phyloP scores from a whole-genome alignment of 1,140 invertebrate genomes.

The Apis florea region DNA sequence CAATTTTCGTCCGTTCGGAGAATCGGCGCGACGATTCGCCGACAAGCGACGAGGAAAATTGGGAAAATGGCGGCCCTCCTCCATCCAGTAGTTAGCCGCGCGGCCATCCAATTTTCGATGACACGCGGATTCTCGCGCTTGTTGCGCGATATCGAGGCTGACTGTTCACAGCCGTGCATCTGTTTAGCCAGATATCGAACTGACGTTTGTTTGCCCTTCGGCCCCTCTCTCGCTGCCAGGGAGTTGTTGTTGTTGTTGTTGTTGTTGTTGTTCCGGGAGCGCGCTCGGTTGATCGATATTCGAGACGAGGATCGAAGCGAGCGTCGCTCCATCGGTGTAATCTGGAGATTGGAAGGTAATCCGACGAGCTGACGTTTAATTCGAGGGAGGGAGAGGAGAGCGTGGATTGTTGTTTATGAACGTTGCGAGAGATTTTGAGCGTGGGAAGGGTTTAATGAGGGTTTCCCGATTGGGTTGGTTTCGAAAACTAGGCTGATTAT shows the following conservation, averaged over 20 bases:
- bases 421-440: background rate
- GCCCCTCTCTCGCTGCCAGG: background rate
- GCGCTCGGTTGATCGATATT: background rate
- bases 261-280: background rate
- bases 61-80: background rate
- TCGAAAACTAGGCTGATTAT: too few species aligned
- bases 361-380: background rate
- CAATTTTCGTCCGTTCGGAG: constrained; percentile 39
- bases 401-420: background rate
- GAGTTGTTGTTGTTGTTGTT: too few species aligned
- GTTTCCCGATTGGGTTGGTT: background rate
- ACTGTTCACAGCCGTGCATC: constrained; percentile 9
- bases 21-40: constrained; percentile 5
- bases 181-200: constrained; percentile 36
- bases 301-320: constrained; percentile 3
- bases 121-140: background rate
- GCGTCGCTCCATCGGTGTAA: constrained; percentile 2
- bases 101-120: constrained; percentile 44
- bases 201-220: constrained; percentile 11
- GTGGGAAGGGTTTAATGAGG: background rate
- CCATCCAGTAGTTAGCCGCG: background rate
- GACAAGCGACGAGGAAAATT: constrained; percentile 12
- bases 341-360: constrained; percentile 27
- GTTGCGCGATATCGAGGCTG: background rate
- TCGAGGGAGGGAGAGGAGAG: background rate